Conservation (phyloP, 2,797 vertebrate species). For the Hydrocynus forskahlii region DNA sequence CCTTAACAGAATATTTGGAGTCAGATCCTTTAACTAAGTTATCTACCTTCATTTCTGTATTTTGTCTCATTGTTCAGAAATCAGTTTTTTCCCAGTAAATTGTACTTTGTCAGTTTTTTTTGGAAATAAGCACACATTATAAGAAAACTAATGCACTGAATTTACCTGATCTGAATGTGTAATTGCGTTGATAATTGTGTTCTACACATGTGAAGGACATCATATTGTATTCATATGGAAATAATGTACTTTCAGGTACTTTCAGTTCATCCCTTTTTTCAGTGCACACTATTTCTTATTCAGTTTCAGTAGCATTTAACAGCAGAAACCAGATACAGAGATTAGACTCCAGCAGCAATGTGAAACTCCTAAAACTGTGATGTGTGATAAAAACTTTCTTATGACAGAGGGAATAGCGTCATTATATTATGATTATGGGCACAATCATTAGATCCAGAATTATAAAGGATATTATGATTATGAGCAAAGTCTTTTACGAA, state of each 20-base stretch:
- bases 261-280: too few species aligned
- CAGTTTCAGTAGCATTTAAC: too few species aligned
- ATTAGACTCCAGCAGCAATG: slow-evolving; percentile 10
- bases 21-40: neutral
- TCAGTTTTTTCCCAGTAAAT: neutral
- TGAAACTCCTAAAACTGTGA: slow-evolving; percentile 35
- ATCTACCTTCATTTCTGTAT: too few species aligned
- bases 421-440: slow-evolving; percentile 8
- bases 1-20: neutral
- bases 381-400: slow-evolving; percentile 29
- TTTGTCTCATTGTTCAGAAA: too few species aligned
- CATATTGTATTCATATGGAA: too few species aligned
- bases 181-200: too few species aligned
- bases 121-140: neutral
- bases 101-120: neutral
- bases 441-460: neutral
- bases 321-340: neutral
- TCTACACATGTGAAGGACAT: too few species aligned
- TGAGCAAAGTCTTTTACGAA: slow-evolving; percentile 31
- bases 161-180: neutral
- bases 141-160: neutral
- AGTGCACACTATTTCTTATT: too few species aligned
- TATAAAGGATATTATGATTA: neutral
- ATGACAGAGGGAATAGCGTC: slow-evolving; percentile 32
- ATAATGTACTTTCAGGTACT: too few species aligned